Percentiles rank a stretch among this genome's conserved stretches.
Conservation (phyloP, 2,113 vertebrate genomes). For the Varanus komodoensis region DNA sequence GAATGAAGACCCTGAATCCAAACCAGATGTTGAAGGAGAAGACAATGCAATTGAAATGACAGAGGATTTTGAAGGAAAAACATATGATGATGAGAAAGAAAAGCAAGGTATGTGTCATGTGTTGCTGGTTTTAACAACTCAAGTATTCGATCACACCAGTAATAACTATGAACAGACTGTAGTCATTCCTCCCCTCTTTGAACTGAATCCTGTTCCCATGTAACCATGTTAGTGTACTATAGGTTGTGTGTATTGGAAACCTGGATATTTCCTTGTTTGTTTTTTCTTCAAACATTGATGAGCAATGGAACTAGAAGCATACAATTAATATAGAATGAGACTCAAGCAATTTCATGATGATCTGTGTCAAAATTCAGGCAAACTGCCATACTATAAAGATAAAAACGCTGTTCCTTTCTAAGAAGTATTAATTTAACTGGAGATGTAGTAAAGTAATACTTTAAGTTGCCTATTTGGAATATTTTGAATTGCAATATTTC, state of each 20-base stretch:
- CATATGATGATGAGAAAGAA: slow-evolving; percentile 88
- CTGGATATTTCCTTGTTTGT: not conserved
- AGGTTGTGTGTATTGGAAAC: not conserved
- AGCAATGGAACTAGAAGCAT: not conserved
- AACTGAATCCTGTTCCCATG: slow-evolving; percentile 27
- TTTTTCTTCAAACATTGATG: not conserved
- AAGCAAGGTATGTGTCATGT: slow-evolving; percentile 81
- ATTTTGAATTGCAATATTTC: not conserved
- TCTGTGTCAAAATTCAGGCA: not conserved
- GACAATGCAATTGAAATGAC: slow-evolving; percentile 98
- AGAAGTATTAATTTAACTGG: not conserved
- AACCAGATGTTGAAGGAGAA: slow-evolving; percentile 89
- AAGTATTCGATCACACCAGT: not conserved
- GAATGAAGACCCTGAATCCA: slow-evolving; percentile 85
- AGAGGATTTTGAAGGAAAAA: slow-evolving; percentile 95
- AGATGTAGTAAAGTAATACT: not conserved
- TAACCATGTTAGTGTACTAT: not conserved
- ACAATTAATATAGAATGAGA: not conserved
- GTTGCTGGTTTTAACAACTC: not conserved
- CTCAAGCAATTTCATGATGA: not conserved
- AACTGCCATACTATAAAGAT: not conserved
- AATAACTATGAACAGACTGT: not conserved
- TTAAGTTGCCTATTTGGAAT: not conserved
- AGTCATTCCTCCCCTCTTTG: too few relatives aligned
- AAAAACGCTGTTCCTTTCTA: not conserved